These are phyloP conservation scores for Siniperca obscura DNA, from an alignment of 2,797 vertebrate species.

Conservation along the genomic window DNA sequence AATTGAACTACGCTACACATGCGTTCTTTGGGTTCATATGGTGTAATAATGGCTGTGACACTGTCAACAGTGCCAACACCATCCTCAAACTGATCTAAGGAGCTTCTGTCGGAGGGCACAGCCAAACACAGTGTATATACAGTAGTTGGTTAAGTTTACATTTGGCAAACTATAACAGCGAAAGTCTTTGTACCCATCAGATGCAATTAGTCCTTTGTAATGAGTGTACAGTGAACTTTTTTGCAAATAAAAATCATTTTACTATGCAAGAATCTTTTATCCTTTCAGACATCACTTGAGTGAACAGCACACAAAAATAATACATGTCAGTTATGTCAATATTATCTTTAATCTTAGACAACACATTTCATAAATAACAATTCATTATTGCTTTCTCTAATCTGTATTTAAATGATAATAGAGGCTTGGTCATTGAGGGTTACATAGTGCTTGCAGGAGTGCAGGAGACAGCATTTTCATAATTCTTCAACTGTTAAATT, in stretches of 20 bases:
- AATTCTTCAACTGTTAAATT: conserved; percentile 64
- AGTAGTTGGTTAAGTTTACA: neutral
- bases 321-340: conserved; percentile 63
- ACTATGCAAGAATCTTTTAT: neutral
- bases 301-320: conserved; percentile 14
- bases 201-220: neutral
- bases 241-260: neutral
- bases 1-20: neutral
- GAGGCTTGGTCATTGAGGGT: conserved; percentile 66
- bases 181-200: neutral
- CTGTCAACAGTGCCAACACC: neutral
- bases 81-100: conserved; percentile 4
- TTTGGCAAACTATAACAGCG: neutral
- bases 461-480: conserved; percentile 67
- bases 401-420: conserved; percentile 74
- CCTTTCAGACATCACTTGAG: neutral
- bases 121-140: neutral
- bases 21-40: neutral
- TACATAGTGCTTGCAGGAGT: conserved; percentile 76
- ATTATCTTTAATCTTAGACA: conserved; percentile 83
- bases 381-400: conserved; percentile 81
- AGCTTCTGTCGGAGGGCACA: neutral
- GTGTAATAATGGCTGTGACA: neutral
- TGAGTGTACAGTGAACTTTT: neutral
- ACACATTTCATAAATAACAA: conserved; percentile 83